phyloP scores from a whole-genome alignment of 2,888 invertebrate genomes.

The Acholoe squamosa region DNA sequence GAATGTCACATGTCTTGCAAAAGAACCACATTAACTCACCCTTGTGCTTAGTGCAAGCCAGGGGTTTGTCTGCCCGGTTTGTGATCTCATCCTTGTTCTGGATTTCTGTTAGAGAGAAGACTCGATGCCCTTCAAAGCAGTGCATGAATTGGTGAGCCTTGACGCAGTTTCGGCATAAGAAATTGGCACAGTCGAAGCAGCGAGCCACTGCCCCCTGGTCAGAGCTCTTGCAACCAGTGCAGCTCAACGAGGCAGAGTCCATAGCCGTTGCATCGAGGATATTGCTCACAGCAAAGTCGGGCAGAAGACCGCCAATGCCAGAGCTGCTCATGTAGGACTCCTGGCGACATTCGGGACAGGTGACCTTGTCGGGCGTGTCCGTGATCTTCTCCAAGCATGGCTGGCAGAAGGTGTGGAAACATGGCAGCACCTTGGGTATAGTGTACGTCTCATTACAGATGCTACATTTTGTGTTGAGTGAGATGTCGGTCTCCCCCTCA shows the following conservation, averaged over 20 bases:
- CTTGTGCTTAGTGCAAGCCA: slow-evolving; percentile 94
- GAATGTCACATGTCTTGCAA: slow-evolving; percentile 95
- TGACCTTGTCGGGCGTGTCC: slow-evolving; percentile 88
- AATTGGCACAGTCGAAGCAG: slow-evolving; percentile 97
- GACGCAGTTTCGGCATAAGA: slow-evolving; percentile 97
- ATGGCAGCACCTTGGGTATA: slow-evolving; percentile 81
- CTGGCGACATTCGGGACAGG: slow-evolving; percentile 88
- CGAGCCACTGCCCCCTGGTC: slow-evolving; percentile 97
- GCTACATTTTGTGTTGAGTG: slow-evolving; percentile 85
- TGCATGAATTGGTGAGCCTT: slow-evolving; percentile 99
- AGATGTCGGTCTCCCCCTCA: slow-evolving; percentile 76
- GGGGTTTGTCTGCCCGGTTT: slow-evolving; percentile 80
- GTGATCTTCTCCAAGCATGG: slow-evolving; percentile 89
- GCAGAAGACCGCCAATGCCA: slow-evolving; percentile 88
- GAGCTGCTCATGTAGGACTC: slow-evolving; percentile 77
- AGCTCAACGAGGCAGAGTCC: slow-evolving; percentile 84
- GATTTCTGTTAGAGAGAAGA: slow-evolving; percentile 87
- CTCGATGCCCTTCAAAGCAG: slow-evolving; percentile 97
- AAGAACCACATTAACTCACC: slow-evolving; percentile 95
- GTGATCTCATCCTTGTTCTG: slow-evolving; percentile 85
- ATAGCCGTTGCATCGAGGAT: slow-evolving; percentile 83
- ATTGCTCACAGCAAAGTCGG: slow-evolving; percentile 87
- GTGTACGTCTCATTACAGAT: slow-evolving; percentile 89
- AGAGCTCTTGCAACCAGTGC: slow-evolving; percentile 98
- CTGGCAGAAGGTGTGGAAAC: slow-evolving; percentile 91